Percentiles rank a stretch among this genome's conserved stretches.
These are phyloP conservation scores for Cheilosia vernalis DNA, from an alignment of 2,888 invertebrate genomes.

Conservation along the genomic window DNA sequence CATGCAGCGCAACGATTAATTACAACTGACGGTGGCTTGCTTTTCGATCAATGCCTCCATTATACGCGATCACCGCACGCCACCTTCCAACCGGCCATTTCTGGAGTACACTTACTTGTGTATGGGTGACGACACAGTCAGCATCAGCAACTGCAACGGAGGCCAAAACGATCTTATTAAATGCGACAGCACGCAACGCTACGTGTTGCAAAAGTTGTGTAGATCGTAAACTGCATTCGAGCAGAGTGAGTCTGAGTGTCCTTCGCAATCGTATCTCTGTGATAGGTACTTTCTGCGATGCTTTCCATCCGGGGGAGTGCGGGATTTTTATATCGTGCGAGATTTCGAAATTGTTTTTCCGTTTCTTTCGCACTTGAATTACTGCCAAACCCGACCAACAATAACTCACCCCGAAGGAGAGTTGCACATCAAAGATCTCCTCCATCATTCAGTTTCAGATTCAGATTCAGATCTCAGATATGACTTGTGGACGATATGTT, in stretches of 20 bases:
- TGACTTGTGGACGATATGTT: neutral
- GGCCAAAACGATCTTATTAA: conserved; percentile 64
- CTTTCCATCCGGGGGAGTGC: conserved; percentile 14
- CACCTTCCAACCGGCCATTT: neutral
- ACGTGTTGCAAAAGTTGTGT: conserved; percentile 61
- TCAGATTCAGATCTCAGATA: neutral
- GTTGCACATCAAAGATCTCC: conserved; percentile 26
- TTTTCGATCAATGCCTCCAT: conserved; percentile 72
- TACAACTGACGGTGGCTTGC: conserved; percentile 75
- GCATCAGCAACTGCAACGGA: conserved; percentile 12
- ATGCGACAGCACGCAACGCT: conserved; percentile 68
- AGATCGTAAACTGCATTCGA: conserved; percentile 66
- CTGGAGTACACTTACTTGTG: neutral
- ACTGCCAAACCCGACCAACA: conserved; percentile 16
- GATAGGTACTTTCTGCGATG: conserved; percentile 48
- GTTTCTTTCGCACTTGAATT: conserved; percentile 18
- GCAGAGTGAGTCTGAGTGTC: conserved; percentile 55
- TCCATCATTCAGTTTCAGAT: conserved; percentile 12
- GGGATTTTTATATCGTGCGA: conserved; percentile 44
- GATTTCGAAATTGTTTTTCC: conserved; percentile 22
- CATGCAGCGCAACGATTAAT: conserved; percentile 72
- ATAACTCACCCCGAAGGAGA: conserved; percentile 55
- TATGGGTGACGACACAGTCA: neutral
- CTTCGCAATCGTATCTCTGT: conserved; percentile 55
- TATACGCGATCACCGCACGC: conserved; percentile 51